A percentile compares a stretch with the other conserved stretches of the same genome.
Evolutionary conservation across 2,113 vertebrate genomes (phyloP).

Genomic region (Orthonyx spaldingii): DNA sequence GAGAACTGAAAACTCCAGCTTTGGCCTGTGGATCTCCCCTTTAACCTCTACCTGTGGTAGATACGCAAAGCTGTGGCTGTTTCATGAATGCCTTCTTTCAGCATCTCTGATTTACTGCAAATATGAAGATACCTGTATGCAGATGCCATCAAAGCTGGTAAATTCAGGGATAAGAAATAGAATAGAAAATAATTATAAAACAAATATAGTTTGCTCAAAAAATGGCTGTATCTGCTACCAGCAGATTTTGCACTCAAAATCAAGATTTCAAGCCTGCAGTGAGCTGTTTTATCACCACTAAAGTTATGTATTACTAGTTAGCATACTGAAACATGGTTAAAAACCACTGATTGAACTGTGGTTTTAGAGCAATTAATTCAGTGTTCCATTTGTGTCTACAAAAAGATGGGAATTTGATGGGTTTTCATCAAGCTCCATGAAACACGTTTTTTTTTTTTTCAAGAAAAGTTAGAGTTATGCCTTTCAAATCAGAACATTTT

Average conservation of each 20-base stretch:
- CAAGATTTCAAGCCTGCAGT: background rate
- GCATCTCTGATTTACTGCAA: background rate
- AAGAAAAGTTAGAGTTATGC: background rate
- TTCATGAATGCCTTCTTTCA: background rate
- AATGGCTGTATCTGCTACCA: background rate
- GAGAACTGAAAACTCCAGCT: background rate
- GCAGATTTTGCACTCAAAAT: background rate
- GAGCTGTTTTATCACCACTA: background rate
- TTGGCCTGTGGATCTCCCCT: background rate
- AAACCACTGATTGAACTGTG: background rate
- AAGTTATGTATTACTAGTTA: too few species aligned
- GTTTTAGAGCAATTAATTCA: background rate
- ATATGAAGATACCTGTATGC: fast-evolving
- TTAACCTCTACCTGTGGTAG: background rate
- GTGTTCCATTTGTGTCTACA: background rate
- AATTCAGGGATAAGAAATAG: background rate
- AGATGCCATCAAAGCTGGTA: background rate
- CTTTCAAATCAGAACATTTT: background rate
- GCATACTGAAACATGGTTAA: background rate
- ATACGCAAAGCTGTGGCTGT: background rate
- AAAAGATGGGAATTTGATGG: background rate
- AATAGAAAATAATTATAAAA: background rate
- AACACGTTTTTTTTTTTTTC: background rate
- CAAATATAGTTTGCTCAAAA: background rate
- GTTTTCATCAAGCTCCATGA: background rate